phyloP scores from a whole-genome alignment of 2,888 invertebrate species.

The Nemurella pictetii region DNA sequence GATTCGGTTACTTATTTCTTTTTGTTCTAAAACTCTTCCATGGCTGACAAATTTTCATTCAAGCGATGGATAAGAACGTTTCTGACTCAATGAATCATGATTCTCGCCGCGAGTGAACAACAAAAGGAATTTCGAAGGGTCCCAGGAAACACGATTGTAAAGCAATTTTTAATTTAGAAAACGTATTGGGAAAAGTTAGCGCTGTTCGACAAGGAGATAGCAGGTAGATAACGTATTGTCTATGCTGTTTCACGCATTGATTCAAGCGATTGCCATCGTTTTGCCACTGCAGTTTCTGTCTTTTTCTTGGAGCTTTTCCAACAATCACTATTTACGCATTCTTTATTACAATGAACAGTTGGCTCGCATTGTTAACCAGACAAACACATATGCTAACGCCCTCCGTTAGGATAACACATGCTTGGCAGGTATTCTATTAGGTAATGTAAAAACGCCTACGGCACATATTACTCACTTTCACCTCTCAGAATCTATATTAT shows the following conservation, averaged over 20 bases:
- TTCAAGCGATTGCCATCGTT: background rate
- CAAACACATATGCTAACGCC: background rate
- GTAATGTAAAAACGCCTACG: background rate
- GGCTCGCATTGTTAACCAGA: background rate
- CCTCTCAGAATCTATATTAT: background rate
- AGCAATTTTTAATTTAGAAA: background rate
- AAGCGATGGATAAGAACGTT: background rate
- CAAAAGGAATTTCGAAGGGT: background rate
- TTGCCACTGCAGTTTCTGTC: background rate
- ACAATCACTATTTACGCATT: background rate
- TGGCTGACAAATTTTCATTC: background rate
- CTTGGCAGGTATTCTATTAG: conserved; percentile 19
- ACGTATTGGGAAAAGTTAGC: background rate
- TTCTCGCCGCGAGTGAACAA: background rate
- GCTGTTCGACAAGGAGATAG: background rate
- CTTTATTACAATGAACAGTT: background rate
- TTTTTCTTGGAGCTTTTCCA: background rate
- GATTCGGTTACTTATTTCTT: background rate
- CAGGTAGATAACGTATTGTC: background rate
- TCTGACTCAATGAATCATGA: background rate
- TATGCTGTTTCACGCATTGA: background rate
- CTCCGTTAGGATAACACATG: conserved; percentile 3
- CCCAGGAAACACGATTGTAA: background rate
- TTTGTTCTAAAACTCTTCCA: background rate
- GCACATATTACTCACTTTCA: background rate